A percentile compares a stretch with the other conserved stretches of the same genome.
Evolutionary conservation across 1,140 invertebrate genomes (phyloP).

Genomic region (Drosophila albomicans): DNA sequence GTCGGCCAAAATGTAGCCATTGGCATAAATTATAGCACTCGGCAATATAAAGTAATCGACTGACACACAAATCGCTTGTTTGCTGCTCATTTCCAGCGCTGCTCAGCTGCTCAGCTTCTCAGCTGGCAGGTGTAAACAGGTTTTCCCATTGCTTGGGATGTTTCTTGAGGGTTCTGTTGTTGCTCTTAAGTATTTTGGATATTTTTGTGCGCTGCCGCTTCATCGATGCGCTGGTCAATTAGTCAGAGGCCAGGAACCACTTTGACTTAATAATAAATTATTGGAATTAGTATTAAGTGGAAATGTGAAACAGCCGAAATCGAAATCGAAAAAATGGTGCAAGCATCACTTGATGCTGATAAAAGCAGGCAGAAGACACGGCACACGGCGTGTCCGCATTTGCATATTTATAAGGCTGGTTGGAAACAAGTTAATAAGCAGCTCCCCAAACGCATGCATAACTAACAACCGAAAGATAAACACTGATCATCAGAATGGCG

Average conservation of each 20-base stretch:
- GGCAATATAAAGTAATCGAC: conserved; percentile 71
- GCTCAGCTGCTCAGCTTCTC: not conserved
- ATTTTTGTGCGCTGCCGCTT: conserved; percentile 22
- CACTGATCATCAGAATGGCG: conserved; percentile 54
- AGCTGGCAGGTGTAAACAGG: conserved; percentile 61
- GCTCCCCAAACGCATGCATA: conserved; percentile 68
- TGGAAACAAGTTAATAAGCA: conserved; percentile 79
- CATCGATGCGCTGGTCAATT: conserved; percentile 65
- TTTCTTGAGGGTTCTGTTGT: conserved; percentile 17
- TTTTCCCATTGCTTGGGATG: conserved; percentile 42
- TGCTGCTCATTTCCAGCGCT: conserved; percentile 53
- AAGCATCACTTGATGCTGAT: conserved; percentile 33
- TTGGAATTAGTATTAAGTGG: conserved; percentile 58
- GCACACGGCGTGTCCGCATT: conserved; percentile 36
- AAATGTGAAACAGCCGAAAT: conserved; percentile 56
- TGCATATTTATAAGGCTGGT: conserved; percentile 69
- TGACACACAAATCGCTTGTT: conserved; percentile 77
- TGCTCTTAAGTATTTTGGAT: conserved; percentile 2
- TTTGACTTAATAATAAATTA: conserved; percentile 64
- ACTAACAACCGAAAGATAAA: conserved; percentile 61
- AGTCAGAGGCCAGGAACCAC: conserved; percentile 68
- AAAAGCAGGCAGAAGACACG: conserved; percentile 33
- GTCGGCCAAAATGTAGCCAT: conserved; percentile 65
- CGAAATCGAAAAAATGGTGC: conserved; percentile 28
- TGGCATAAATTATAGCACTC: conserved; percentile 76